Conservation (phyloP, 2,888 invertebrate species). For the Liodrosophila aerea region DNA sequence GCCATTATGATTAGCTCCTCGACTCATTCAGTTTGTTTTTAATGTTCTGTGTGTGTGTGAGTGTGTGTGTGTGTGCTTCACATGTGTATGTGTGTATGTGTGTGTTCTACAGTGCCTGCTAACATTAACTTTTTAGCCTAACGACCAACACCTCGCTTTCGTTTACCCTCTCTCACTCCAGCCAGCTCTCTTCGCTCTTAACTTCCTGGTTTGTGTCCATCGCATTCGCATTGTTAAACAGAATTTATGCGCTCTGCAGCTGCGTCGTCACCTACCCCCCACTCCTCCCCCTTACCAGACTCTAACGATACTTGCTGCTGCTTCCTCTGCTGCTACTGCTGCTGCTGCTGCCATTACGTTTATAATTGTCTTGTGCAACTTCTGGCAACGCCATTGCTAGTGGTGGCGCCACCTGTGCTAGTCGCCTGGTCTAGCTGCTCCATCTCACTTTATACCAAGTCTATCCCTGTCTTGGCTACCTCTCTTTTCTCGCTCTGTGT, state of each 20-base stretch:
- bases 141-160: slow-evolving; percentile 55
- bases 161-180: slow-evolving; percentile 17
- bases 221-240: slow-evolving; percentile 62
- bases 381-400: slow-evolving; percentile 41
- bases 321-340: slow-evolving; percentile 16
- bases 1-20: background rate
- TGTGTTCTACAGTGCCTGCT: background rate
- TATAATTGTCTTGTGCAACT: slow-evolving; percentile 76
- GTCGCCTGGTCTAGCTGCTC: background rate
- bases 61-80: background rate
- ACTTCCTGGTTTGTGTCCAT: slow-evolving; percentile 42
- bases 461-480: background rate
- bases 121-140: slow-evolving; percentile 72
- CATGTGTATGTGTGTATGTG: slow-evolving; percentile 9
- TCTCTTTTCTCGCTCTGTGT: background rate
- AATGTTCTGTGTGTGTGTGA: slow-evolving; percentile 23
- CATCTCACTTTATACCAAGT: background rate
- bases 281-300: slow-evolving; percentile 1
- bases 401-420: slow-evolving; percentile 43
- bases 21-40: slow-evolving; percentile 30
- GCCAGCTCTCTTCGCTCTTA: too few relatives aligned
- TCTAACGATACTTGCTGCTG: slow-evolving; percentile 55
- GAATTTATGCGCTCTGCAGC: slow-evolving; percentile 74
- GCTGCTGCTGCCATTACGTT: slow-evolving; percentile 64
- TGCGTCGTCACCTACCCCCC: slow-evolving; percentile 36